Conservation (phyloP, 2,113 vertebrate species). For the Chauna torquata region DNA sequence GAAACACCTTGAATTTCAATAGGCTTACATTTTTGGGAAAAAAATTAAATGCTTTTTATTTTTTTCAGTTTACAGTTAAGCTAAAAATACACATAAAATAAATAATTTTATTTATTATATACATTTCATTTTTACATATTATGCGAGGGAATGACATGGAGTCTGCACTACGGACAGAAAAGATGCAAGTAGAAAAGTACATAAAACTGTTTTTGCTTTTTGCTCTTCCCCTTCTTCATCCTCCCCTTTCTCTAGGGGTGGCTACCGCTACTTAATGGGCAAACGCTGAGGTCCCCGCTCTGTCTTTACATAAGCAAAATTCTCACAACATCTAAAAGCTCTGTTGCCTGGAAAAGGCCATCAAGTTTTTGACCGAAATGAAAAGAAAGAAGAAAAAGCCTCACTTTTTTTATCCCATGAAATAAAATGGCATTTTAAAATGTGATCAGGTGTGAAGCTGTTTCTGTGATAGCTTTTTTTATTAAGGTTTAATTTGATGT, state of each 20-base stretch:
- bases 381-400: background rate
- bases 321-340: background rate
- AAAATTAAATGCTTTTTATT: constrained; percentile 72
- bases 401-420: background rate
- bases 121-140: constrained; percentile 72
- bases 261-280: background rate
- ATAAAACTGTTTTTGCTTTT: constrained; percentile 69
- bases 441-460: background rate
- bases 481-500: constrained; percentile 12
- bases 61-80: constrained; percentile 73
- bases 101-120: constrained; percentile 74
- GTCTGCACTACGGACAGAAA: constrained; percentile 46
- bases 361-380: background rate
- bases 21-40: constrained; percentile 66
- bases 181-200: constrained; percentile 67
- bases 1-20: constrained; percentile 73
- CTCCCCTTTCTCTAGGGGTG: background rate
- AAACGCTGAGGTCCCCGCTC: background rate
- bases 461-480: background rate
- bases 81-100: constrained; percentile 82
- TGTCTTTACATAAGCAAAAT: background rate
- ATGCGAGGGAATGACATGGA: constrained; percentile 32
- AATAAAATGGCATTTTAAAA: constrained; percentile 17
- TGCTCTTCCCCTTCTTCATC: background rate
- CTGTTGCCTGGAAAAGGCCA: background rate